phyloP scores from a whole-genome alignment of 2,797 vertebrate species.

The Nannoperca obscura region DNA sequence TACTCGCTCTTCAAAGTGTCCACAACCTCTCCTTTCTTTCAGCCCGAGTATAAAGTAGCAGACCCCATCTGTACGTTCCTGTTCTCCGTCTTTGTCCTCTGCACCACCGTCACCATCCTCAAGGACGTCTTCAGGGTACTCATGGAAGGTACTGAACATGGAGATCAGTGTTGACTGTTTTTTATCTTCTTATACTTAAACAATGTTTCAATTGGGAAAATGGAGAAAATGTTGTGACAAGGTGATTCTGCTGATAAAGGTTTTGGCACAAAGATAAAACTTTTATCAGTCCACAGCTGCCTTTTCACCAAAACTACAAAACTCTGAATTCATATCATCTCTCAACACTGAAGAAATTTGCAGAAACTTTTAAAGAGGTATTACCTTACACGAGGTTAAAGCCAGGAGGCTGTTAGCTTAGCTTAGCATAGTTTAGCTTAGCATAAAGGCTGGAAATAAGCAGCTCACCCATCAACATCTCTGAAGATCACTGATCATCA shows the following conservation, averaged over 20 bases:
- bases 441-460: neutral
- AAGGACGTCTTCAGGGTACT: constrained; percentile 94
- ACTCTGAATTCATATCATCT: no score
- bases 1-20: neutral
- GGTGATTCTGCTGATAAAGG: neutral
- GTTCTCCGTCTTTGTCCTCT: constrained; percentile 94
- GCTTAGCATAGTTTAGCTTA: no score
- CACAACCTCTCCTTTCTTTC: constrained; percentile 52
- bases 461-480: neutral
- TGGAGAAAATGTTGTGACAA: neutral
- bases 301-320: neutral
- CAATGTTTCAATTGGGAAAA: neutral
- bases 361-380: no score
- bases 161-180: no score
- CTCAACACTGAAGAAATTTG: neutral
- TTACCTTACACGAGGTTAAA: no score
- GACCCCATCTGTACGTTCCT: constrained; percentile 97
- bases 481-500: neutral
- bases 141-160: constrained; percentile 90
- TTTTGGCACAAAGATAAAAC: neutral
- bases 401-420: no score
- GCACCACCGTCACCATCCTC: constrained; percentile 93
- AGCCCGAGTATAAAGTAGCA: constrained; percentile 96
- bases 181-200: neutral
- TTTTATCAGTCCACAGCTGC: neutral